Conservation (phyloP, 2,797 vertebrate species). For the Pangasius larnaudii region DNA sequence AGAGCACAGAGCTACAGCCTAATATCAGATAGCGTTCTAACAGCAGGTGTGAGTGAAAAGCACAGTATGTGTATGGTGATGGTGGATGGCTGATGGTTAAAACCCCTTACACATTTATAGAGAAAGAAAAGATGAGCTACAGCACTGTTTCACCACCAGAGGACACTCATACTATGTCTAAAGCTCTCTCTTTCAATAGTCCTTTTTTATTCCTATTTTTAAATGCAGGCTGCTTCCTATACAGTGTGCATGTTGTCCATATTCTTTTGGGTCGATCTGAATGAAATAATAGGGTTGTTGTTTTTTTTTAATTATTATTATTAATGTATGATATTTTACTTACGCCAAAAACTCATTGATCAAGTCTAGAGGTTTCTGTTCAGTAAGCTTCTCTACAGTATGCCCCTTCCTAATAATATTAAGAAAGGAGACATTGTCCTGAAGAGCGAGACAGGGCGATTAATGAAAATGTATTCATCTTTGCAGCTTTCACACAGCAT, state of each 20-base stretch:
- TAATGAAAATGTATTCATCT: not conserved
- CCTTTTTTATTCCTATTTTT: not conserved
- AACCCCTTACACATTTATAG: not conserved
- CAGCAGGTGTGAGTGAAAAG: not conserved
- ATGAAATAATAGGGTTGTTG: not conserved
- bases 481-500: too few relatives aligned
- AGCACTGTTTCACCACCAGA: not conserved
- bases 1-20: not conserved
- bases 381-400: not conserved
- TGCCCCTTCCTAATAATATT: not conserved
- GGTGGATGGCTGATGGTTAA: not conserved
- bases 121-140: not conserved
- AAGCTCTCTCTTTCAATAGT: not conserved
- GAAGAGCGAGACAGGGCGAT: not conserved
- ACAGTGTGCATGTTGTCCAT: not conserved
- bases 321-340: not conserved
- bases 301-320: too few relatives aligned
- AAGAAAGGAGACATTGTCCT: not conserved
- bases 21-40: not conserved
- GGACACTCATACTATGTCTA: not conserved
- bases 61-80: not conserved
- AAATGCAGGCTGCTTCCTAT: not conserved
- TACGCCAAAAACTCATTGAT: not conserved
- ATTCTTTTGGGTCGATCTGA: not conserved
- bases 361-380: not conserved